Evolutionary conservation across 2,888 invertebrate species (phyloP), one percentile per base, ranked within the genome.

Genomic region (Poecilobothrus nobilitatus): DNA sequence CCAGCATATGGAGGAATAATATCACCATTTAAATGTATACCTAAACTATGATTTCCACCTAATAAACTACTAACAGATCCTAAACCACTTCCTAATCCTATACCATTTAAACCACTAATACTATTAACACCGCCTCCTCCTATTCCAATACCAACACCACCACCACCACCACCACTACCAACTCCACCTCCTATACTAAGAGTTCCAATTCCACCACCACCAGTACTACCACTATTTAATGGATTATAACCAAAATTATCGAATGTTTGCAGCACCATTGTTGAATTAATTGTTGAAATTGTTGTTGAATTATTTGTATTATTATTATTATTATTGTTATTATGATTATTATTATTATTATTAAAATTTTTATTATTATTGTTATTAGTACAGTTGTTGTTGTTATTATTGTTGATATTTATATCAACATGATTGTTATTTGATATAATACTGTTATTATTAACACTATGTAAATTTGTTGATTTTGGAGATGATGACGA

Each of bases 241-340:
- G 22, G 20, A 62, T 15, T 41, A 70, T 76, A 81, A 81, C 83
- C 76, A 73, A 79, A 80, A 71, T 78, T 78, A 33, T 80, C 81
- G 72, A 79, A 81, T 67, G 79, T 78, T 73, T 81, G 81, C 68
- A 81, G 75, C 70, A 81, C 81, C 81, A 81, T 81, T n/a, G 33
- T 65, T 34, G 33, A 34, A 65, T 33, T 33, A n/a, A 10, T 20
- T 34, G n/a, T 20, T 65, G 8, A 8, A 20, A 34, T 63, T 6
- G 6, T 10, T 63, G 63, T 7, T 15, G 10, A 15, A 62, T 62
- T 62, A 62, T 62, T 62, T 2, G 3, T 20, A 63, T 20, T 22
- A 63, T 10, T 22, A 22, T 22, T 20, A 22, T 9, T 34, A 37
- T 37, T 37, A 9, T n/a, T 34, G 7, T 34, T 65, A 20, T 7